Conservation (phyloP, 2,888 invertebrate genomes). For the Acanthacorydalis orientalis region DNA sequence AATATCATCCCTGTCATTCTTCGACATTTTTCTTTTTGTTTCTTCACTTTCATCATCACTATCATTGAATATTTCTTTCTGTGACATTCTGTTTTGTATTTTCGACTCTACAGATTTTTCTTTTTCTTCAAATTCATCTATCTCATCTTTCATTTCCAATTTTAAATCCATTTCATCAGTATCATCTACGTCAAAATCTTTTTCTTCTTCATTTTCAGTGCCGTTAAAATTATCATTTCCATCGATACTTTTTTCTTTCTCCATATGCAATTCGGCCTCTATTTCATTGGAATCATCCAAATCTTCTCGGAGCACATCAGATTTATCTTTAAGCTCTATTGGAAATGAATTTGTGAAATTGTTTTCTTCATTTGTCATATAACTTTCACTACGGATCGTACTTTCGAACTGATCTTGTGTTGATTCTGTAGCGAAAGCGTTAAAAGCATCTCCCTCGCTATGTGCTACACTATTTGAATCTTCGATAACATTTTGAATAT, state of each 20-base stretch:
- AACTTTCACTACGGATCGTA: background rate
- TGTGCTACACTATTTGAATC: constrained; percentile 11
- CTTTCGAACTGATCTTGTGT: constrained; percentile 7
- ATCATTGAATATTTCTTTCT: constrained; percentile 8
- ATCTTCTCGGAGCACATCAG: constrained; percentile 3
- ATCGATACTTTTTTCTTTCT: constrained; percentile 3
- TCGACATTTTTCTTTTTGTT: constrained; percentile 4
- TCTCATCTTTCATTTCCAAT: constrained; percentile 1
- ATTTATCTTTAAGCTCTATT: constrained; percentile 9
- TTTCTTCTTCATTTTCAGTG: background rate
- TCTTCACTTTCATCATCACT: constrained; percentile 7
- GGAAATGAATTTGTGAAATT: constrained; percentile 2
- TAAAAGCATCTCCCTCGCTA: constrained; percentile 3
- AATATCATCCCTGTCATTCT: background rate
- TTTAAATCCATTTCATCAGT: background rate
- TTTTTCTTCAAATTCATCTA: constrained; percentile 3
- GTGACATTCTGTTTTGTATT: background rate
- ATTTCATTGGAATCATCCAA: constrained; percentile 3
- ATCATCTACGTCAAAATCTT: background rate
- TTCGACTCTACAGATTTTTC: constrained; percentile 4
- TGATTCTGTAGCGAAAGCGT: constrained; percentile 1
- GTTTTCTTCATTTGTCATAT: background rate
- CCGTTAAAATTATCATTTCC: background rate
- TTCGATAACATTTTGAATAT: constrained; percentile 10
- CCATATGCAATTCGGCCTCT: background rate